Evolutionary conservation across 2,113 vertebrate genomes (phyloP), one percentile per base, ranked within the genome.

Genomic region (Myocastor coypus): DNA sequence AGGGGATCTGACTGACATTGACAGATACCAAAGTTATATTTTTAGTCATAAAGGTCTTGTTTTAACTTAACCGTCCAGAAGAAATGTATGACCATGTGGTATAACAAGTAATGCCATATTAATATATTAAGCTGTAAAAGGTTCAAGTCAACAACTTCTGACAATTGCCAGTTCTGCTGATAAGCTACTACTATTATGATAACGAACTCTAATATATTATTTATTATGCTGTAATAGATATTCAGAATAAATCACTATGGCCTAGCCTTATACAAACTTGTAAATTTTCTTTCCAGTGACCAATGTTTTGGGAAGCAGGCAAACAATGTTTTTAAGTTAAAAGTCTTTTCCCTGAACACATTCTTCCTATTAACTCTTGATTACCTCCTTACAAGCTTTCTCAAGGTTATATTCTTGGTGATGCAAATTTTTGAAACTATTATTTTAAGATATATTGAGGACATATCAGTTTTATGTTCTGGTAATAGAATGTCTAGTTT

Each of bases 391-490:
- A 59, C 26, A 97, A 63, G 8, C 30, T 97, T 97, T 95, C 75
- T 63, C 68, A 96, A 94, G 75, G 92, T 95, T 94, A 94, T 10
- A 93, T 73, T 97, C 57, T 94, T 93, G 87, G 14, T 94, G 89
- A 63, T 95, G 81, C 57, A 97, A 97, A 96, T 96, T 96, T 97
- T 97, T 93, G 96, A 97, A 97, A 95, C 96, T 82, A 89, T 97
- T 16, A 30, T 94, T 94, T 96, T 93, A 95, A 94, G 93, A 95
- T 96, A 96, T 83, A 96, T 83, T 34, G 37, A 86, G 63, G 28
- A 91, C 94, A 81, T 97, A 96, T 92, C 95, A 91, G 12, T 37
- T 91, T 91, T 95, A 94, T 82, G 37, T 92, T 94, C 83, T 85
- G 77, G 68, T 82, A 95, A 57, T 96, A 87, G 95, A 97, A 95